Base-by-base conservation (phyloP, 1,140 invertebrate genomes). In the Agraylea sexmaculata region DNA sequence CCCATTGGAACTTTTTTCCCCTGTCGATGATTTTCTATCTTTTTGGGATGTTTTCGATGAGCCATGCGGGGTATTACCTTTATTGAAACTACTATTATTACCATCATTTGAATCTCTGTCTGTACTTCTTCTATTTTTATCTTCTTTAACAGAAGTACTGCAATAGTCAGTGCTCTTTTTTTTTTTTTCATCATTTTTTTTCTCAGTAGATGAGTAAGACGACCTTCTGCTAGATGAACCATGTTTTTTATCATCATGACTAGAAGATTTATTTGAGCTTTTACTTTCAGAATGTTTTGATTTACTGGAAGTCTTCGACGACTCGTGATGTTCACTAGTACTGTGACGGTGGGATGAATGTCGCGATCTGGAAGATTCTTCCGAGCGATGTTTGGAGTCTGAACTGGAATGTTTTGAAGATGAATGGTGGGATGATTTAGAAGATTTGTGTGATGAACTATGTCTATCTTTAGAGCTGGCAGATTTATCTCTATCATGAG, bases 31-130 rank as follows among this genome's bases (percentile, higher is more conserved):
- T 57, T 59, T 40, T 60, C 60, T 43, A 59, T 61, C 20, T 40
- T 55, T 40, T 54, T 54, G 13, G 57, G 49, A 13, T 54, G 56
- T 53, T 62, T 55, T 16, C 21, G 37, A 30, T 25, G 35, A 13
- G 17, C 43, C 28, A 18, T 34, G 13, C 31, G 40, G 32, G 37
- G 7, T 36, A 23, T 58, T 23, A 4, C 18, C n/a, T 4, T 58
- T 55, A 57, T 66, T 64, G 0, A 55, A 60, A 4, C 61, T 64
- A 2, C 60, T 57, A 40, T 63, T 65, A 12, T 48, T 48, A 11
- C 70, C 71, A 51, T 74, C 71, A 44, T 72, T 73, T 1, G 71
- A 74, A 56, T 75, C 72, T 42, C 70, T 56, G 46, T 74, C 71
- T 3, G 69, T 71, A 4, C 70, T 73, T 21, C 71, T 47, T 25